Base-by-base conservation (phyloP, 2,888 invertebrate genomes). In the Nemoura dubitans region DNA sequence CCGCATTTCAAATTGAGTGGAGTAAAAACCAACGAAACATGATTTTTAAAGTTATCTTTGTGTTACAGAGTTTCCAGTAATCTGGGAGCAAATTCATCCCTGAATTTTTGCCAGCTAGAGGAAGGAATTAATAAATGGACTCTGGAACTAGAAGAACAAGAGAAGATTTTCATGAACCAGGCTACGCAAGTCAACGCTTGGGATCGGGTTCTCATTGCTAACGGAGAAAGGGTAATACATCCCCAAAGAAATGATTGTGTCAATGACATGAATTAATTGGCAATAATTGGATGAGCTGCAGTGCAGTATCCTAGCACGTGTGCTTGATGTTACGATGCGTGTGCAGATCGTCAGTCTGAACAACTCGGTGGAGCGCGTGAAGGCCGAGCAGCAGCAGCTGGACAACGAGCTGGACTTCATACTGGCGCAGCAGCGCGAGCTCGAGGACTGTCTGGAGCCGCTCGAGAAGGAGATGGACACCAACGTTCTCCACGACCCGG, bases 71-170 rank as follows among this genome's bases (percentile, higher is more conserved):
- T 88, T 14, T 87, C 86, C 10, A 88, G 87, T 86, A 85, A 87
- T 76, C 77, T 88, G 5, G 85, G 89, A 10, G 85, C 88, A 0
- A 86, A 87, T 26, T 81, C 89, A 7, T 89, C 89, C 29, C 91
- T 98, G 90, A 96, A 95, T 6, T 98, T 97, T 91, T 94, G 95
- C 0, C 97, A 98, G 90, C 91, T 98, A 1, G 98, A 98, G 91
- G 98, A 98, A 90, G 94, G 95, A 76, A 97, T 98, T 87, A 98
- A 98, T 92, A 98, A 98, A 91, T 99, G 98, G 98, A 97, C 96
- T 0, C 91, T 96, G 0, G 98, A 98, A 89, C 91, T 99, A 76
- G 97, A 98, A 89, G 98, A 98, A 89, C 98, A 98, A 90, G 98
- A 98, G 90, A 96, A 96, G 90, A 94, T 96, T 0, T 99, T 98